Percentiles rank a stretch among this genome's conserved stretches.
These are phyloP conservation scores for Stichopus horrens DNA, from an alignment of 53 echinoderm and acorn worm genomes.

Conservation along the genomic window DNA sequence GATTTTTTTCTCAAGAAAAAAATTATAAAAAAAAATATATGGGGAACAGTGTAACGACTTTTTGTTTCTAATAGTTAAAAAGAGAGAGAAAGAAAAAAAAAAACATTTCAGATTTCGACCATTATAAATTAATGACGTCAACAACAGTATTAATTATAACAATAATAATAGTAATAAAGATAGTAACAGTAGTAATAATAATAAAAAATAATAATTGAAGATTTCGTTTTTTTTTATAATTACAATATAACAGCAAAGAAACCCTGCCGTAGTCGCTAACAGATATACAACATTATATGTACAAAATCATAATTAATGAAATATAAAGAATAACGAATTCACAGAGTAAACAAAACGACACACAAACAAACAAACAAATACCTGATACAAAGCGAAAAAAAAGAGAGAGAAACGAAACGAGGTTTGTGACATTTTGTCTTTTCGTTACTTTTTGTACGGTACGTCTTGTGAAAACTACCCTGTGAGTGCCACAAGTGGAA, in stretches of 20 bases:
- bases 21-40: too few relatives aligned
- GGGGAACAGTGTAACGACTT: background rate
- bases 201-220: background rate
- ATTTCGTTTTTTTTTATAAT: constrained; percentile 4
- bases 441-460: background rate
- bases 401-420: background rate
- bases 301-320: background rate
- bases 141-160: background rate
- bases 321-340: background rate
- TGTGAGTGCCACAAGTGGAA: background rate
- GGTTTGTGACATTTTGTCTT: background rate
- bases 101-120: constrained; percentile 35
- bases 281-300: constrained; percentile 34
- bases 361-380: background rate
- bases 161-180: background rate
- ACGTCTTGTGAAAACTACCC: background rate
- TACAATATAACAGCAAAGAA: constrained; percentile 37
- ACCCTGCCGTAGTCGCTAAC: constrained; percentile 39
- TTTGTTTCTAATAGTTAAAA: background rate
- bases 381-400: background rate
- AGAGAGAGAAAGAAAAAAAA: background rate
- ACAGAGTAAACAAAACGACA: background rate
- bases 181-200: background rate
- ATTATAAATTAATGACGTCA: constrained; percentile 28
- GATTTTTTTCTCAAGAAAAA: too few relatives aligned